Base-by-base conservation (phyloP, 2,113 vertebrate species). In the Thamnophis sirtalis region DNA sequence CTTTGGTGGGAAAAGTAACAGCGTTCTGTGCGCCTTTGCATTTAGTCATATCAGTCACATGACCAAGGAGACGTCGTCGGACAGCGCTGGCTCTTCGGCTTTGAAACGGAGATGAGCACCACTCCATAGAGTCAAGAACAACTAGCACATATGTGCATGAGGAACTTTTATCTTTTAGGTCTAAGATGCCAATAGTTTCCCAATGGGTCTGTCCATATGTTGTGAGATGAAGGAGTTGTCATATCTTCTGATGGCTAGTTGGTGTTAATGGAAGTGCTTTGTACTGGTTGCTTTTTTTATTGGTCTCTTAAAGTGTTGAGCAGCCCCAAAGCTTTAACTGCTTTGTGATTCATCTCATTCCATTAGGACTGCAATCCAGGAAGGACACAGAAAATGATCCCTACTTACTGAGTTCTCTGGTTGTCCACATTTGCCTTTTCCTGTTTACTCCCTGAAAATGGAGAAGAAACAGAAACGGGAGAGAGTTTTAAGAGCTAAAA, bases 321-420 rank as follows among this genome's bases (percentile, higher is more conserved):
- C 17, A 21, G 2, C 73, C 17, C 15, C 73, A 80, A 38, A 80
- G 1, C 5, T 80, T 6, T 38, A 80, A 33, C 17, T 38, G 73
- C 73, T 43, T 80, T 43, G 17, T 1, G 7, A 80, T 80, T 80
- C 33, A 43, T 38, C 7, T 80, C 73, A 80, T 43, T 38, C 33
- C 33, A 80, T 21, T 80, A 33, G 33, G 73, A 80, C 33, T 80
- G 33, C 33, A 80, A 38, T 80, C 17, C 33, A 43, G 33, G 89
- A 33, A 58, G 2, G 26, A 15, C 11, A 26, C 3, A 5, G 7
- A 38, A 38, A 53, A 73, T 8, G 22, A 28, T 48, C 33, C 21
- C 9, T 60, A 97, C 97, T 97, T 95, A 98, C 97, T 19, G 94
- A 5, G 24, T 96, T 24, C 94, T 95, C 84, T 3, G 92, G 24